These are phyloP conservation scores for Muscina levida DNA, from an alignment of 2,888 invertebrate genomes.

Conservation along the genomic window DNA sequence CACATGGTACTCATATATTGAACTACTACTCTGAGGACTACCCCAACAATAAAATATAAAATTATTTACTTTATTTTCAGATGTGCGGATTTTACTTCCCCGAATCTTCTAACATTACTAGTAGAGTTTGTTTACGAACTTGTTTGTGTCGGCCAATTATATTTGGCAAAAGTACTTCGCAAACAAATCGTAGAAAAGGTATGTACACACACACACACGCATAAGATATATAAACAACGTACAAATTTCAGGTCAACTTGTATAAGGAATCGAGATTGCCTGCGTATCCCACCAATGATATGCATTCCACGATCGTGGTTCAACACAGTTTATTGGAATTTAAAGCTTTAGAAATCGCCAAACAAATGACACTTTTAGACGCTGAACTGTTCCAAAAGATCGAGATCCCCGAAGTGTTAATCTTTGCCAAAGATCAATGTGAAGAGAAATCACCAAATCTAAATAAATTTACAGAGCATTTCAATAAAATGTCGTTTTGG, in stretches of 20 bases:
- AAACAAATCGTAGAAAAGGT: conserved; percentile 94
- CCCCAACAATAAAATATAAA: too few relatives aligned
- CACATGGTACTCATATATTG: too few relatives aligned
- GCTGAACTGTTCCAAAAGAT: conserved; percentile 97
- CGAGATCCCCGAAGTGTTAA: conserved; percentile 97
- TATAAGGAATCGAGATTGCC: conserved; percentile 78
- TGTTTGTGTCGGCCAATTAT: conserved; percentile 94
- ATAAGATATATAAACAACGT: too few relatives aligned
- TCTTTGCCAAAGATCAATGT: conserved; percentile 98
- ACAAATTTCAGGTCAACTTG: conserved; percentile 71
- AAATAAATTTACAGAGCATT: conserved; percentile 98
- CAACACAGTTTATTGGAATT: conserved; percentile 90
- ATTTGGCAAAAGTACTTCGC: conserved; percentile 93
- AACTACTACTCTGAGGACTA: too few relatives aligned
- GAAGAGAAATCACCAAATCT: conserved; percentile 98
- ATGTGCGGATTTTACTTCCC: conserved; percentile 90
- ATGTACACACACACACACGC: background rate
- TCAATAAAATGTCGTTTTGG: conserved; percentile 99
- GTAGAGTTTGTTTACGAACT: conserved; percentile 97
- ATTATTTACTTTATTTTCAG: conserved; percentile 80
- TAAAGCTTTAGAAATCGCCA: conserved; percentile 96
- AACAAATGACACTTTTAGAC: conserved; percentile 98
- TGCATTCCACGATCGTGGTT: conserved; percentile 79
- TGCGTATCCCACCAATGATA: conserved; percentile 72
- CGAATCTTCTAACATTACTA: conserved; percentile 86